Evolutionary conservation across 2,888 invertebrate species (phyloP), one percentile per base, ranked within the genome.

Genomic region (Keiferia lycopersicella): DNA sequence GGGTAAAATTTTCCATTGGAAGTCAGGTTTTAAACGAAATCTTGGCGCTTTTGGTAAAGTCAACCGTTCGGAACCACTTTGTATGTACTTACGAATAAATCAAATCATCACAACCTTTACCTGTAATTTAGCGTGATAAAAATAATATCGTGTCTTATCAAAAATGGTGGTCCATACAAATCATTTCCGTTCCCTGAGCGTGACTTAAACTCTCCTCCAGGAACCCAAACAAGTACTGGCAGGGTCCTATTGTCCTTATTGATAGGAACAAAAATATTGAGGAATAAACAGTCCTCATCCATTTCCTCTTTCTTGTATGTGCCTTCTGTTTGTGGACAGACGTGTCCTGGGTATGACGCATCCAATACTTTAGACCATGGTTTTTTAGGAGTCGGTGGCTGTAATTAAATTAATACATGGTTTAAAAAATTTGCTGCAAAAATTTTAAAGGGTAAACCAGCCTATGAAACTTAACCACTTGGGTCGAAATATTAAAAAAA

Each of bases 101-200:
- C 14, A 41, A 14, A 14, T 41, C n/a, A 41, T n/a, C n/a, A n/a
- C 1, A n/a, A 30, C 14, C 8, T 34, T 53, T 41, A 50, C 78
- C 79, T 77, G 68, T 78, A 84, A 65, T 85, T 86, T 26, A 85
- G 65, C 0, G 84, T 78, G 1, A 84, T 80, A 11, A 80, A 72
- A 53, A 87, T 76, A 12, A 87, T 68, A 38, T 77, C 73, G 22
- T 73, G 70, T 63, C 74, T 66, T 67, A 84, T 68, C 14, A 81
- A 67, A 1, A 77, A 67, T 51, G 79, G 70, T 2, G 84, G 82
- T 8, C 84, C 83, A 45, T 72, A 74, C 4, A 70, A 18, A n/a
- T 63, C 1, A 30, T 72, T 67, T 4, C 62, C 56, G 57, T 75
- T 68, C 14, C 77, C 79, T 2, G 77, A 72, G 7, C 78, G 75